Evolutionary conservation across 1,140 invertebrate species (phyloP).

Genomic region (Scylla paramamosain): DNA sequence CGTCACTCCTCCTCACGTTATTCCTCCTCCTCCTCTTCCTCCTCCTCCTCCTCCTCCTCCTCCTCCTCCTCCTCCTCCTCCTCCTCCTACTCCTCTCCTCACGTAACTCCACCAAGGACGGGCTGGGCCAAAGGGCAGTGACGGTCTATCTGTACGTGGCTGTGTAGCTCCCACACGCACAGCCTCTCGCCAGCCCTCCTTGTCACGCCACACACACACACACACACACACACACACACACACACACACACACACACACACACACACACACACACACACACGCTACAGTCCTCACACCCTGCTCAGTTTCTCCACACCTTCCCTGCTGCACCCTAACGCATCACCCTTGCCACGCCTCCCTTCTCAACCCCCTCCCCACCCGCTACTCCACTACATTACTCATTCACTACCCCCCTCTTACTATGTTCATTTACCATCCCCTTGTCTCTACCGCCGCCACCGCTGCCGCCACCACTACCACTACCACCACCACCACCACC

Average conservation of each 20-base stretch:
- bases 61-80: background rate
- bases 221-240: background rate
- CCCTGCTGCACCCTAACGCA: background rate
- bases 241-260: slow-evolving; percentile 12
- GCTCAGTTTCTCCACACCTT: background rate
- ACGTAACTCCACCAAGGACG: background rate
- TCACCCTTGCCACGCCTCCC: too few relatives aligned
- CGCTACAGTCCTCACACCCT: background rate
- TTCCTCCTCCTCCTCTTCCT: background rate
- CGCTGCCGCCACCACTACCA: background rate
- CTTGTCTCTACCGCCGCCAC: background rate
- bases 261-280: background rate
- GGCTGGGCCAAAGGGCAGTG: background rate
- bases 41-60: background rate
- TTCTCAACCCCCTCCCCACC: too few relatives aligned
- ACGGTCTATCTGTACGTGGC: background rate
- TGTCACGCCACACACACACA: background rate
- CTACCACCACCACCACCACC: background rate
- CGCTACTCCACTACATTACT: too few relatives aligned
- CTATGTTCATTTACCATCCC: background rate
- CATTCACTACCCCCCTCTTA: background rate
- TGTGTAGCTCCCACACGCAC: background rate
- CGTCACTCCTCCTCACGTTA: background rate
- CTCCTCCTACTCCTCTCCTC: background rate
- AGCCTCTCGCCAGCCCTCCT: background rate